A percentile compares a stretch with the other conserved stretches of the same genome.
These are phyloP conservation scores for Microcebus murinus DNA, from an alignment of 2,113 vertebrate species.

Conservation along the genomic window DNA sequence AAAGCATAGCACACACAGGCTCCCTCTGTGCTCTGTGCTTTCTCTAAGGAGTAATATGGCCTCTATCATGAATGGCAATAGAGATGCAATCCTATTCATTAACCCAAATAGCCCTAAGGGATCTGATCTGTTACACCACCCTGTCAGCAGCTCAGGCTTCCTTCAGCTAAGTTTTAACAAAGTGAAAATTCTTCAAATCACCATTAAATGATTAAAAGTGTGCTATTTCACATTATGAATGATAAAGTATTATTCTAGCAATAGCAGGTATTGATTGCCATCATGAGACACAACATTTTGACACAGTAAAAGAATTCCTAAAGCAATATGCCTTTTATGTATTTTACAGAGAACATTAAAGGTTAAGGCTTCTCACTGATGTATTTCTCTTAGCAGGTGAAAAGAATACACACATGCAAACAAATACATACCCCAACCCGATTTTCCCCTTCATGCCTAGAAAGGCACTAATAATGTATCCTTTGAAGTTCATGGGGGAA, in stretches of 20 bases:
- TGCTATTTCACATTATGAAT: not conserved
- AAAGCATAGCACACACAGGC: not conserved
- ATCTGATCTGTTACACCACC: not conserved
- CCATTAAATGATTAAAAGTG: not conserved
- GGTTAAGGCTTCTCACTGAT: not conserved
- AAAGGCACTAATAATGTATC: not conserved
- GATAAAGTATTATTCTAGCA: not conserved
- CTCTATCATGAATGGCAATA: not conserved
- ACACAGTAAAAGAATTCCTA: not conserved
- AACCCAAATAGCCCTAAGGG: not conserved
- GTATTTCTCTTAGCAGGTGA: not conserved
- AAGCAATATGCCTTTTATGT: not conserved
- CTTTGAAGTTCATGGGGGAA: too few relatives aligned
- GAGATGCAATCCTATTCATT: not conserved
- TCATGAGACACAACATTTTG: not conserved
- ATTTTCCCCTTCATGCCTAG: not conserved
- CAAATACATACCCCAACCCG: not conserved
- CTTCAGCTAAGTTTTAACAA: not conserved
- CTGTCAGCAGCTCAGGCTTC: not conserved
- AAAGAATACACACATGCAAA: not conserved
- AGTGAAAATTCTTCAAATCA: not conserved
- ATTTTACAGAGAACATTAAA: not conserved
- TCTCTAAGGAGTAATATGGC: not conserved
- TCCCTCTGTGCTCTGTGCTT: not conserved
- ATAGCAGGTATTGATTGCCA: not conserved